Percentiles rank a stretch among this genome's conserved stretches.
These are phyloP conservation scores for Apotomis turbidana DNA, from an alignment of 2,888 invertebrate species.

Conservation along the genomic window DNA sequence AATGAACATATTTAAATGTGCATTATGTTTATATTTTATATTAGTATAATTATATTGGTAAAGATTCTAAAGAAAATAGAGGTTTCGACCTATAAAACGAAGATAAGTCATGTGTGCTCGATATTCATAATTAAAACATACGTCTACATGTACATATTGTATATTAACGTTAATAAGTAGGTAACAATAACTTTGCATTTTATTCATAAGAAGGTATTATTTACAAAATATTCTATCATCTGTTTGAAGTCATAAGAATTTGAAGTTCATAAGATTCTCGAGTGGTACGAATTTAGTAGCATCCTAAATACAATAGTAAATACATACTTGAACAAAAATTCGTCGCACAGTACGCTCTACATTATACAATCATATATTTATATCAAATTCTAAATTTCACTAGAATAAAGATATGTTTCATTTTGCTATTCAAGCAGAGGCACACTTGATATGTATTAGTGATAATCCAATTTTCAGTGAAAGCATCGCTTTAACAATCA, in stretches of 20 bases:
- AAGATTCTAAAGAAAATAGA: constrained; percentile 39
- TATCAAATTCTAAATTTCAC: constrained; percentile 78
- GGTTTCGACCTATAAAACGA: constrained; percentile 26
- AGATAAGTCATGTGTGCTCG: constrained; percentile 25
- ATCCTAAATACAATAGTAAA: constrained; percentile 71
- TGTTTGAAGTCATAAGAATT: constrained; percentile 82
- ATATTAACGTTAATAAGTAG: constrained; percentile 52
- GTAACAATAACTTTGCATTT: constrained; percentile 62
- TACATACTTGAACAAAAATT: constrained; percentile 78
- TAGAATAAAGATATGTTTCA: constrained; percentile 79
- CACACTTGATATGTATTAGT: constrained; percentile 82
- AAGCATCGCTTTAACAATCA: constrained; percentile 76
- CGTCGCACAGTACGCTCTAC: constrained; percentile 72
- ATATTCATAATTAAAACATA: constrained; percentile 27
- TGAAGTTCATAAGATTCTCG: constrained; percentile 80
- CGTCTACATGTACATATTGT: constrained; percentile 32
- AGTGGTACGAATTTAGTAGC: constrained; percentile 77
- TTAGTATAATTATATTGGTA: constrained; percentile 29
- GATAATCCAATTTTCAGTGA: constrained; percentile 63
- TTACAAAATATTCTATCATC: constrained; percentile 78
- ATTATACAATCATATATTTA: constrained; percentile 53
- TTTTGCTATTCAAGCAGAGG: constrained; percentile 80
- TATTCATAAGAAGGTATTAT: constrained; percentile 72
- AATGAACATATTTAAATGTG: constrained; percentile 9
- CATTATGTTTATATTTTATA: constrained; percentile 20